A percentile compares a stretch with the other conserved stretches of the same genome.
Conservation (phyloP, 2,888 invertebrate genomes). For the Tricholauxania praeusta region DNA sequence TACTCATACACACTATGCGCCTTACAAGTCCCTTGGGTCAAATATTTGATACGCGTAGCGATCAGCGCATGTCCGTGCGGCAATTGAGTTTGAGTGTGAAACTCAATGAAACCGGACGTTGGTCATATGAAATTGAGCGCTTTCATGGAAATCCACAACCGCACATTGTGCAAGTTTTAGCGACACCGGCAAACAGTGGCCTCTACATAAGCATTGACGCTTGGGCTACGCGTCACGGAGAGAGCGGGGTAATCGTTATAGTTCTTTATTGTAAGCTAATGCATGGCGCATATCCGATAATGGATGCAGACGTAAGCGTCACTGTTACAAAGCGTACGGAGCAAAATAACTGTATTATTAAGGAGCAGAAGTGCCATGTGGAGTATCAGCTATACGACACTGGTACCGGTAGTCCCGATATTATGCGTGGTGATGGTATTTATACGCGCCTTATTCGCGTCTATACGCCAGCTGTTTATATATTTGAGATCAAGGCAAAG, state of each 20-base stretch:
- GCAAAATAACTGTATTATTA: constrained; percentile 39
- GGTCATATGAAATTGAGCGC: constrained; percentile 73
- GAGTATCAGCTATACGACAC: constrained; percentile 71
- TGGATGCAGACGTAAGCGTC: constrained; percentile 72
- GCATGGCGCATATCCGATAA: constrained; percentile 71
- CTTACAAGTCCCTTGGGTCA: constrained; percentile 70
- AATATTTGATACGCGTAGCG: constrained; percentile 68
- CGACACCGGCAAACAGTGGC: constrained; percentile 66
- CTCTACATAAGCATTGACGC: constrained; percentile 63
- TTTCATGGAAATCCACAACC: constrained; percentile 73
- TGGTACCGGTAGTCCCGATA: constrained; percentile 76
- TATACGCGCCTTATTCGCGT: constrained; percentile 74
- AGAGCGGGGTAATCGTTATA: constrained; percentile 67
- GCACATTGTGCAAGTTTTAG: constrained; percentile 73
- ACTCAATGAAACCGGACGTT: constrained; percentile 72
- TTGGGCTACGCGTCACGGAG: constrained; percentile 59
- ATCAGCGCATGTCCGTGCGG: constrained; percentile 69
- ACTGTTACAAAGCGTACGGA: constrained; percentile 65
- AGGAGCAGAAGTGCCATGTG: constrained; percentile 54
- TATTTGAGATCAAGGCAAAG: constrained; percentile 71
- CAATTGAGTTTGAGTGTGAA: constrained; percentile 70
- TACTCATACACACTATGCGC: constrained; percentile 69
- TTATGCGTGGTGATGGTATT: constrained; percentile 75
- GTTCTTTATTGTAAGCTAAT: constrained; percentile 71
- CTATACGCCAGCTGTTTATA: constrained; percentile 69